These are phyloP conservation scores for Syrrhaptes paradoxus DNA, from an alignment of 2,113 vertebrate species.

Conservation along the genomic window DNA sequence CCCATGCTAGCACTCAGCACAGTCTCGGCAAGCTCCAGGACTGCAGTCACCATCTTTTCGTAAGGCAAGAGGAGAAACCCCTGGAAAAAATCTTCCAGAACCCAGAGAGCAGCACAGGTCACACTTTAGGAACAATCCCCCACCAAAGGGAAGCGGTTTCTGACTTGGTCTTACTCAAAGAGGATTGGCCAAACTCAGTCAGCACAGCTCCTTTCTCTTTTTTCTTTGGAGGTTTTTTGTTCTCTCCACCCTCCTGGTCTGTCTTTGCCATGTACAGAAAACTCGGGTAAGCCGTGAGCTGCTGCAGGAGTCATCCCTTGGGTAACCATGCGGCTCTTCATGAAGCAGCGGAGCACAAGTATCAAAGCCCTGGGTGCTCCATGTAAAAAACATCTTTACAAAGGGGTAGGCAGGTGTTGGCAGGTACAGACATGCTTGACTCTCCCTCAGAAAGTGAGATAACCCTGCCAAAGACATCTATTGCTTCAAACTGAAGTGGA, in stretches of 20 bases:
- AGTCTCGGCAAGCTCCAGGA: slow-evolving; percentile 85
- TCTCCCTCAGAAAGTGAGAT: not conserved
- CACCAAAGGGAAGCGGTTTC: not conserved
- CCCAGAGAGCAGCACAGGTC: not conserved
- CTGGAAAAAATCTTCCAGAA: slow-evolving; percentile 83
- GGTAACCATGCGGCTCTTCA: not conserved
- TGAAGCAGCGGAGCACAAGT: rapidly evolving
- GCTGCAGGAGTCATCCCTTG: too few species aligned
- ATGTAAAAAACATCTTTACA: not conserved
- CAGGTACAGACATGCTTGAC: rapidly evolving
- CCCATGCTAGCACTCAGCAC: slow-evolving; percentile 83
- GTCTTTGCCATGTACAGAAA: slow-evolving; percentile 77
- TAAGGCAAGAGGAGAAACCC: slow-evolving; percentile 86
- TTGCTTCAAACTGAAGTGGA: not conserved
- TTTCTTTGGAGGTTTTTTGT: slow-evolving; percentile 85
- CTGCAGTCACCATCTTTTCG: slow-evolving; percentile 82
- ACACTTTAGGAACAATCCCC: not conserved
- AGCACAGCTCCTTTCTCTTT: slow-evolving; percentile 88
- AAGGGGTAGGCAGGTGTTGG: not conserved
- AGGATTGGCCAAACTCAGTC: slow-evolving; percentile 87
- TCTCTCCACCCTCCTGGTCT: slow-evolving; percentile 79
- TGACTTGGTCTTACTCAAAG: slow-evolving; percentile 75
- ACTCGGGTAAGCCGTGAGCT: not conserved
- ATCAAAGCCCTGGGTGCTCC: not conserved
- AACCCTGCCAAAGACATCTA: not conserved